Base-by-base conservation (phyloP, 2,888 invertebrate genomes). In the Tenthredo notha region DNA sequence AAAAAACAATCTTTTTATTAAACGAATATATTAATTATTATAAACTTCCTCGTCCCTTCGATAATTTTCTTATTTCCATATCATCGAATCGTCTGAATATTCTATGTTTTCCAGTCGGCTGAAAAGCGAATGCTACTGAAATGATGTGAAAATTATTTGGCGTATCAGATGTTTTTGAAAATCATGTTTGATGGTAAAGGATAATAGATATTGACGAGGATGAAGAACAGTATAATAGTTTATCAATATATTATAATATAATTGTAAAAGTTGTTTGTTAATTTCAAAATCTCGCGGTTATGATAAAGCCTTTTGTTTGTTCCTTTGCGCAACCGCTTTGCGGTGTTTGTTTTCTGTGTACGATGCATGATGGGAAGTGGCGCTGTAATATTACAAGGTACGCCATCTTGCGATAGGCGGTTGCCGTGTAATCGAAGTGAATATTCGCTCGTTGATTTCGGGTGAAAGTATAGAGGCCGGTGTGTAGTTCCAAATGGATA, bases 321-420 rank as follows among this genome's bases (percentile, higher is more conserved):
- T 83, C 83, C 83, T 67, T 67, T 37, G 83, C 83, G 83, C 83
- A 83, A 67, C 83, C 83, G 83, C 83, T 25, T 12, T 43, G 83
- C 67, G 67, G 67, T 83, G 83, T 83, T 83, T 83, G 83, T 83
- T 70, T 83, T 83, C 47, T 12, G 80, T 70, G 54, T 61, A 61
- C 54, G 54, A 84, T 80, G 85, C 85, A 80, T 85, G 85, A 70
- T 70, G 85, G 85, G 82, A 82, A 85, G 80, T 85, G 80, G 85
- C 85, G 83, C 83, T 83, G 83, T 83, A 67, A 65, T 58, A 84
- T 67, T 75, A 78, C 84, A 43, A 47, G 86, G 88, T n/a, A 88
- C 96, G 96, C 96, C 96, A 96, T 96, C 95, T 96, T 96, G 95
- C 95, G 94, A 95, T 95, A 96, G 96, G 95, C 96, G 96, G 95